phyloP scores from a whole-genome alignment of 2,888 invertebrate genomes.

The Cetonia aurata region DNA sequence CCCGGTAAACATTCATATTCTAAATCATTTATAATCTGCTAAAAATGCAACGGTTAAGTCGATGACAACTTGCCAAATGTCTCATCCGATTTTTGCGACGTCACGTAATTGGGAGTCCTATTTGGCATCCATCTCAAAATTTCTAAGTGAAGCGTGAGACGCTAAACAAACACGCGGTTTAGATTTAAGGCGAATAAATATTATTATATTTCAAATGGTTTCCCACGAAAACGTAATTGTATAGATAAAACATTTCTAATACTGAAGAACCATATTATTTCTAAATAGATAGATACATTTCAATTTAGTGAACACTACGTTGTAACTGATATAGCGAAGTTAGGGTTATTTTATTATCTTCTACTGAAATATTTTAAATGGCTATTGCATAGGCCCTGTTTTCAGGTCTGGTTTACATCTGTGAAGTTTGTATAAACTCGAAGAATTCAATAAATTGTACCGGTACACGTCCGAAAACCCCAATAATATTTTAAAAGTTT shows the following conservation, averaged over 20 bases:
- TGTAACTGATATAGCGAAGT: too few species aligned
- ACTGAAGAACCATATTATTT: too few species aligned
- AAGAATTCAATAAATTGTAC: too few species aligned
- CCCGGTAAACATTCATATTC: conserved; percentile 36
- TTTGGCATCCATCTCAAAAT: conserved; percentile 25
- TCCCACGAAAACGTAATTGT: neutral
- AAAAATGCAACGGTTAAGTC: conserved; percentile 41
- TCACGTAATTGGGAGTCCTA: conserved; percentile 19
- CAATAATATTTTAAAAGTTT: conserved; percentile 2
- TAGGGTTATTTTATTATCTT: too few species aligned
- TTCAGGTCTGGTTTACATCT: too few species aligned
- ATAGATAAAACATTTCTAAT: conserved; percentile 8
- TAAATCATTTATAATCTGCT: conserved; percentile 43
- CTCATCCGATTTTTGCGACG: conserved; percentile 34
- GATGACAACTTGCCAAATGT: conserved; percentile 42
- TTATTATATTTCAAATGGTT: conserved; percentile 12
- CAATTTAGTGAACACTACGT: too few species aligned
- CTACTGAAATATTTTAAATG: too few species aligned
- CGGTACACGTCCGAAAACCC: neutral
- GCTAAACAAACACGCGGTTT: conserved; percentile 12
- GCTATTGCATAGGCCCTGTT: too few species aligned
- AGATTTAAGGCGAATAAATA: conserved; percentile 7
- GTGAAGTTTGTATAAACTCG: too few species aligned
- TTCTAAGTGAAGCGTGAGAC: conserved; percentile 16
- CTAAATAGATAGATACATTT: too few species aligned